A percentile compares a stretch with the other conserved stretches of the same genome.
These are phyloP conservation scores for Ianthella basta DNA, from an alignment of 37 sponge, comb jelly and placozoan genomes.

Conservation along the genomic window DNA sequence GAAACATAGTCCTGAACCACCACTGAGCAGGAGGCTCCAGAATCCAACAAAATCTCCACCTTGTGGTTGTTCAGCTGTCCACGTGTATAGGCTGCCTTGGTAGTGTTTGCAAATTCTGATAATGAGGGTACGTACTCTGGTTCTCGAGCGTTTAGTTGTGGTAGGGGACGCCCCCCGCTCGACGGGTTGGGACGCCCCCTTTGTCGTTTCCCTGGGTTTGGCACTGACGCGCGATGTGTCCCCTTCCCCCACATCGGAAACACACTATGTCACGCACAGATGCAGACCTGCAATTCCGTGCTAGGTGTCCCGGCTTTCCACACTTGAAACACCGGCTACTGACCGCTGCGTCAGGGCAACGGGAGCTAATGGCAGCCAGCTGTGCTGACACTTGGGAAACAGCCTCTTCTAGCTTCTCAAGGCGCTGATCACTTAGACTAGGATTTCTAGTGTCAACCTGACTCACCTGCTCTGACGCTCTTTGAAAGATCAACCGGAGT, in stretches of 20 bases:
- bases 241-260: not conserved
- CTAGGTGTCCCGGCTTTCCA: not conserved
- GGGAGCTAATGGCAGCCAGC: not conserved
- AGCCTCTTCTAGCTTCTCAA: not conserved
- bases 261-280: not conserved
- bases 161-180: constrained; percentile 15
- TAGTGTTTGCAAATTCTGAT: not conserved
- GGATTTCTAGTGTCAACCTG: not conserved
- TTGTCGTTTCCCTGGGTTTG: not conserved
- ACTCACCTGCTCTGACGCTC: not conserved
- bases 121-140: not conserved
- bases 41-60: not conserved
- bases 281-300: not conserved
- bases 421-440: not conserved
- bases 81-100: not conserved
- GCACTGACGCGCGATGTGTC: constrained; percentile 24
- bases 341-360: not conserved
- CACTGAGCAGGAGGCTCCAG: constrained; percentile 27
- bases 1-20: not conserved
- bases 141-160: constrained; percentile 17
- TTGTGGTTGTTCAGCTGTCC: not conserved
- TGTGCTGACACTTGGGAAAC: not conserved
- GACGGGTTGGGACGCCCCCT: constrained; percentile 5
- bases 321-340: not conserved
- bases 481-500: not conserved